A percentile compares a stretch with the other conserved stretches of the same genome.
Conservation (phyloP, 2,888 invertebrate species). For the Resseliella maxima region DNA sequence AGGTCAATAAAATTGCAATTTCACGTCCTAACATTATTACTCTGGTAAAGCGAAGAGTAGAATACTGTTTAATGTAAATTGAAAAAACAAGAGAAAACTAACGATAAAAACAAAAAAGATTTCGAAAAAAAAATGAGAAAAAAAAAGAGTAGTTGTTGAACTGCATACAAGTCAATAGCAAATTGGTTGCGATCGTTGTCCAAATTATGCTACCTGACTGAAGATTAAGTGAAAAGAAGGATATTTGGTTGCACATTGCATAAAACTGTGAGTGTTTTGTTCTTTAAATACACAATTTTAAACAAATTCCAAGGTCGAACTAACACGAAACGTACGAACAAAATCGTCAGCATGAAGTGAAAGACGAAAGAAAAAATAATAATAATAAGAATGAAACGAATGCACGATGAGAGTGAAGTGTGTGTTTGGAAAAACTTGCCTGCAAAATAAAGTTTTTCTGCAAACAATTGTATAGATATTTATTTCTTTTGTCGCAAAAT, state of each 20-base stretch:
- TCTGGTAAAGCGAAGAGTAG: not conserved
- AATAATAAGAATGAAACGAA: not conserved
- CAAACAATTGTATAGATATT: conserved; percentile 49
- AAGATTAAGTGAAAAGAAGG: not conserved
- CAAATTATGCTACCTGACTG: conserved; percentile 37
- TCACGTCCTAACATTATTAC: conserved; percentile 27
- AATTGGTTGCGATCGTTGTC: conserved; percentile 11
- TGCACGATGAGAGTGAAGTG: too few species aligned
- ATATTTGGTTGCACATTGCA: conserved; percentile 23
- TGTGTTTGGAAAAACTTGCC: conserved; percentile 30
- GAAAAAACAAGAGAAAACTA: not conserved
- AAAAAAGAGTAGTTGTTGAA: not conserved
- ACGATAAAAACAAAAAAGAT: not conserved
- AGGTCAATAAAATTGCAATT: conserved; percentile 55
- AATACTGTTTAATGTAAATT: conserved; percentile 11
- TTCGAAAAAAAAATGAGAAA: not conserved
- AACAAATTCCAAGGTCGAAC: conserved; percentile 55
- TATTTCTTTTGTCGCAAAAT: conserved; percentile 46
- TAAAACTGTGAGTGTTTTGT: not conserved
- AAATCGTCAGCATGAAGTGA: not conserved
- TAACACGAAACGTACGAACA: not conserved
- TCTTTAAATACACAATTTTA: not conserved
- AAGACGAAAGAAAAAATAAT: not conserved
- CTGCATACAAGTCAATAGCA: not conserved
- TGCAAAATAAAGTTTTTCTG: conserved; percentile 43